These are phyloP conservation scores for Drosophila cardini DNA, from an alignment of 1,140 invertebrate genomes.

Conservation along the genomic window DNA sequence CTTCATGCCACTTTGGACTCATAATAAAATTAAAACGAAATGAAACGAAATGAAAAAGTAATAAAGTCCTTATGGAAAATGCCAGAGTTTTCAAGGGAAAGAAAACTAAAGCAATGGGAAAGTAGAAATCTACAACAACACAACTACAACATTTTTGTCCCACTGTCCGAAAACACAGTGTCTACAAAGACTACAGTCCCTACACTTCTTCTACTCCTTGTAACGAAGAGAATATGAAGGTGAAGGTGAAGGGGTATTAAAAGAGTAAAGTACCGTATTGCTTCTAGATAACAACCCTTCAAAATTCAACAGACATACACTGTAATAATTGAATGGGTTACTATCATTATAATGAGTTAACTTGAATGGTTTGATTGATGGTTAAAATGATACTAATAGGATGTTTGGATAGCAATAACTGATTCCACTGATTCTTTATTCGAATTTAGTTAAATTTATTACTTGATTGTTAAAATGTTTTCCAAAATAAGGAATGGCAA, in stretches of 20 bases:
- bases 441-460: background rate
- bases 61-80: conserved; percentile 83
- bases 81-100: conserved; percentile 53
- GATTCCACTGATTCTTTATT: background rate
- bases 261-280: conserved; percentile 9
- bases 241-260: background rate
- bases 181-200: background rate
- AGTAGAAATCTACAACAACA: conserved; percentile 24
- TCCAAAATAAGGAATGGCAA: too few relatives aligned
- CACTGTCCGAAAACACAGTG: conserved; percentile 4
- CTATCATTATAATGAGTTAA: background rate
- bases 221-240: background rate
- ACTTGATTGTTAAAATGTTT: too few relatives aligned
- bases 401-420: background rate
- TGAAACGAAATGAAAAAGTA: conserved; percentile 84
- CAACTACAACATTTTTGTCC: conserved; percentile 1
- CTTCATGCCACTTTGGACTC: conserved; percentile 73
- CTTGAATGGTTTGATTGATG: background rate
- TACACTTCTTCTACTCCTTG: background rate
- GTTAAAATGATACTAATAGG: background rate
- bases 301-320: background rate
- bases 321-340: conserved; percentile 7
- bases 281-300: conserved; percentile 53
- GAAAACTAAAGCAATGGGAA: conserved; percentile 5
- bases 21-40: conserved; percentile 83